These are phyloP conservation scores for Panzeria rudis DNA, from an alignment of 2,888 invertebrate genomes.

Conservation along the genomic window DNA sequence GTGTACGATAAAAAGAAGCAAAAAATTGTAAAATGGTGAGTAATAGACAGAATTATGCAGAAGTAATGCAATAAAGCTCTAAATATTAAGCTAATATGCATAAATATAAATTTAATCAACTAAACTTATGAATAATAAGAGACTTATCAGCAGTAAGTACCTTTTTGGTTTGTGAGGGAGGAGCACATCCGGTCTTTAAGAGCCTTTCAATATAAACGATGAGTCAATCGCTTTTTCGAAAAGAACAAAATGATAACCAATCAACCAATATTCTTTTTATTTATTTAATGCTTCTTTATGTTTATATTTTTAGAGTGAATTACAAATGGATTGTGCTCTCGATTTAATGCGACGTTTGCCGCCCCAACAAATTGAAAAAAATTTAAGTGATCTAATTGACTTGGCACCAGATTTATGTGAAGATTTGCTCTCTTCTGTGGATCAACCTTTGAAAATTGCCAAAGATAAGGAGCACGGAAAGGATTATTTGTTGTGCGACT, in stretches of 20 bases:
- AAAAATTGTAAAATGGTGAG: constrained; percentile 68
- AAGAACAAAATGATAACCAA: background rate
- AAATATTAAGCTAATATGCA: background rate
- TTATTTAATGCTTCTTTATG: background rate
- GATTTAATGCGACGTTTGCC: constrained; percentile 99
- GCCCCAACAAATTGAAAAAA: constrained; percentile 99
- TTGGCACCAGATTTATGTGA: constrained; percentile 98
- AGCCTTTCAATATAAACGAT: constrained; percentile 35
- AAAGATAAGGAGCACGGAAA: constrained; percentile 97
- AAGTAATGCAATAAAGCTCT: background rate
- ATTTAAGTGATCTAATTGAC: constrained; percentile 98
- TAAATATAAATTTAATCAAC: background rate
- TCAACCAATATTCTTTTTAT: constrained; percentile 19
- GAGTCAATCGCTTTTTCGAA: constrained; percentile 34
- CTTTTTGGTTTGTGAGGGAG: constrained; percentile 28
- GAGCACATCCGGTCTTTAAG: constrained; percentile 21
- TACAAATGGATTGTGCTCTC: constrained; percentile 99
- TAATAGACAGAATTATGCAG: constrained; percentile 52
- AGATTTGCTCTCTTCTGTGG: constrained; percentile 97
- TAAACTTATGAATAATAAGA: background rate
- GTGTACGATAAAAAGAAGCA: constrained; percentile 23
- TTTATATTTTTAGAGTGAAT: constrained; percentile 89
- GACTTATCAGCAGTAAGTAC: background rate
- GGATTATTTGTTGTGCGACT: constrained; percentile 99
- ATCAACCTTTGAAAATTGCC: constrained; percentile 99